Conservation (phyloP, 2,113 vertebrate species). For the Myrmophylax atrothorax region DNA sequence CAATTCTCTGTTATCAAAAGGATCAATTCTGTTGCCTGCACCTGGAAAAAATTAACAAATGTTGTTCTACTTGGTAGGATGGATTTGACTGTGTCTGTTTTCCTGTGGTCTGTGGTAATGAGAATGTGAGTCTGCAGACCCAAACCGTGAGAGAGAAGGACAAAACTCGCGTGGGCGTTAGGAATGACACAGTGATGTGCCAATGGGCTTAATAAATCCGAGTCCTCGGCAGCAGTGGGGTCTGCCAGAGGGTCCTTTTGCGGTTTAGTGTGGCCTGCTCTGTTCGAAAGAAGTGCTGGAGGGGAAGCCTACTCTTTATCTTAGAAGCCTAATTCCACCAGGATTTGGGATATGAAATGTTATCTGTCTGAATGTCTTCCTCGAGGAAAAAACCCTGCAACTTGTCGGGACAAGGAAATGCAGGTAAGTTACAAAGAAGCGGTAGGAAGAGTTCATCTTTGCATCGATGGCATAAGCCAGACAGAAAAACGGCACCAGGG, state of each 20-base stretch:
- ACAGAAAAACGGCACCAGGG: background rate
- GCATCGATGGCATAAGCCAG: background rate
- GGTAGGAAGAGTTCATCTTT: background rate
- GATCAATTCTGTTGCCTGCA: background rate
- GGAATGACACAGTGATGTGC: background rate
- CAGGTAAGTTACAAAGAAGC: background rate
- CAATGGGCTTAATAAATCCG: background rate
- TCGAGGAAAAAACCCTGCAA: background rate
- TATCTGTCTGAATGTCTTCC: background rate
- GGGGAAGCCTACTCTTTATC: background rate
- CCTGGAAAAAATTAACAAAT: background rate
- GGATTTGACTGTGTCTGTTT: background rate
- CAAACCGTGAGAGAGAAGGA: background rate
- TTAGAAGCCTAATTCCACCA: background rate
- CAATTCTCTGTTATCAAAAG: background rate
- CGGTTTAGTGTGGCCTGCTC: fast-evolving
- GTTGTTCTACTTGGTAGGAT: background rate
- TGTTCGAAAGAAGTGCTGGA: fast-evolving
- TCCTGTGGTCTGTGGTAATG: background rate
- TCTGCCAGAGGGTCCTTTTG: background rate
- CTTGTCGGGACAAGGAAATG: background rate
- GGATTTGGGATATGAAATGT: background rate
- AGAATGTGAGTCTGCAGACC: background rate
- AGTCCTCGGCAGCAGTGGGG: too few relatives aligned
- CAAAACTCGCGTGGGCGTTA: background rate